These are phyloP conservation scores for Apis florea DNA, from an alignment of 1,140 invertebrate genomes.

Conservation along the genomic window DNA sequence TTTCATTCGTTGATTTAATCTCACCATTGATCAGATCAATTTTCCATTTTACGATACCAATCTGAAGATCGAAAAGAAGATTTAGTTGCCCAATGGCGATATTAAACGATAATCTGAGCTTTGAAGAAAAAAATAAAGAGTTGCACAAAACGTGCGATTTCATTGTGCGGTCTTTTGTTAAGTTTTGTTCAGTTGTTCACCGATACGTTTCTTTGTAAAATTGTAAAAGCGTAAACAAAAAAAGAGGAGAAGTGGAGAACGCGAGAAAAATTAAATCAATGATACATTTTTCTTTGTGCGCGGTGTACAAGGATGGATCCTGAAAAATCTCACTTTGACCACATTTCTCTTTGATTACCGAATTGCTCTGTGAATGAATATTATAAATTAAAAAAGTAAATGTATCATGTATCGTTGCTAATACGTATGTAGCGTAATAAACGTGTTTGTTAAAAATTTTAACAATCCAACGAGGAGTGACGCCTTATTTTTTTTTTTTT, in stretches of 20 bases:
- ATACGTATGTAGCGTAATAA: no score
- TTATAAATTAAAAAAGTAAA: no score
- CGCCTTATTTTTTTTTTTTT: no score
- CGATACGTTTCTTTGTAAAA: not conserved
- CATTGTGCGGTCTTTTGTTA: conserved; percentile 32
- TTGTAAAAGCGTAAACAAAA: not conserved
- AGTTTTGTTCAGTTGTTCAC: not conserved
- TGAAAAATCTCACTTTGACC: not conserved
- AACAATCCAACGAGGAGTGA: no score
- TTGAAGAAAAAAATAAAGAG: not conserved
- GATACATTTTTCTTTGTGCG: not conserved
- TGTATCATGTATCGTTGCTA: no score
- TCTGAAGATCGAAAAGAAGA: not conserved
- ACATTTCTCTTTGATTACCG: not conserved
- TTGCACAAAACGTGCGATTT: not conserved
- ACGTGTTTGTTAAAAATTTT: no score
- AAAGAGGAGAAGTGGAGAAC: not conserved
- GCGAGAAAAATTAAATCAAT: not conserved
- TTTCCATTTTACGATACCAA: not conserved
- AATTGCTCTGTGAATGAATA: no score
- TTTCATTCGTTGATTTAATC: conserved; percentile 29
- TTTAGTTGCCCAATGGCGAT: conserved; percentile 29
- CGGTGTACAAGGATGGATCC: not conserved
- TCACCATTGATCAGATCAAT: not conserved
- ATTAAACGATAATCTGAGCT: conserved; percentile 21